Conservation (phyloP, 2,113 vertebrate genomes). For the Lepus europaeus region DNA sequence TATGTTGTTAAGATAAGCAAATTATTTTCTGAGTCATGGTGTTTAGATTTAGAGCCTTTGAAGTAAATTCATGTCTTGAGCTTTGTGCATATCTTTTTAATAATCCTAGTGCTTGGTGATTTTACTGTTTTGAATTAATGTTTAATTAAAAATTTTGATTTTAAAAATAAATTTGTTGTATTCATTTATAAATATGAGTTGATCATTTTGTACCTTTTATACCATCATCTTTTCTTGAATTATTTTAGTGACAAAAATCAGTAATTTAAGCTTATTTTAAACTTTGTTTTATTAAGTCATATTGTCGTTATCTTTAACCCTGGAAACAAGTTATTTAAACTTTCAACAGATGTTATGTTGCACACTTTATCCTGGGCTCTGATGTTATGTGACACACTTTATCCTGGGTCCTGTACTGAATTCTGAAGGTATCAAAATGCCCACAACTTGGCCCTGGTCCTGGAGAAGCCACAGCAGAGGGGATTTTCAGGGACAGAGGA, state of each 20-base stretch:
- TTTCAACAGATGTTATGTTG: not conserved
- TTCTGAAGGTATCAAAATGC: not conserved
- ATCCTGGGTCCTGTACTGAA: not conserved
- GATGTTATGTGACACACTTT: not conserved
- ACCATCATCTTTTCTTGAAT: not conserved
- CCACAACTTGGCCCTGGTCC: not conserved
- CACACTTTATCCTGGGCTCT: not conserved
- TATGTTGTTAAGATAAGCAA: conserved; percentile 1
- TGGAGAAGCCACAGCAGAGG: not conserved
- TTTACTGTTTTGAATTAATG: conserved; percentile 41
- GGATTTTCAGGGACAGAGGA: not conserved
- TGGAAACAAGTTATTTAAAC: not conserved
- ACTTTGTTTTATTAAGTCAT: not conserved
- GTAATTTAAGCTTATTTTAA: conserved; percentile 12
- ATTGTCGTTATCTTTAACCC: conserved; percentile 4
- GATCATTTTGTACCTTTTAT: conserved; percentile 27
- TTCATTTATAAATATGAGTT: not conserved
- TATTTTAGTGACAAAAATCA: not conserved
- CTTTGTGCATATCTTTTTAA: not conserved
- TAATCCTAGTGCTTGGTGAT: not conserved
- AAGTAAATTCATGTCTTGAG: not conserved
- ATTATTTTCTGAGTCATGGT: conserved; percentile 2
- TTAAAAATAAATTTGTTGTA: not conserved
- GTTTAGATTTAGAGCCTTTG: not conserved
- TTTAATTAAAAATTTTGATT: conserved; percentile 22